Percentiles rank a stretch among this genome's conserved stretches.
phyloP scores from a whole-genome alignment of 2,797 vertebrate genomes.

The Aldrovandia affinis region DNA sequence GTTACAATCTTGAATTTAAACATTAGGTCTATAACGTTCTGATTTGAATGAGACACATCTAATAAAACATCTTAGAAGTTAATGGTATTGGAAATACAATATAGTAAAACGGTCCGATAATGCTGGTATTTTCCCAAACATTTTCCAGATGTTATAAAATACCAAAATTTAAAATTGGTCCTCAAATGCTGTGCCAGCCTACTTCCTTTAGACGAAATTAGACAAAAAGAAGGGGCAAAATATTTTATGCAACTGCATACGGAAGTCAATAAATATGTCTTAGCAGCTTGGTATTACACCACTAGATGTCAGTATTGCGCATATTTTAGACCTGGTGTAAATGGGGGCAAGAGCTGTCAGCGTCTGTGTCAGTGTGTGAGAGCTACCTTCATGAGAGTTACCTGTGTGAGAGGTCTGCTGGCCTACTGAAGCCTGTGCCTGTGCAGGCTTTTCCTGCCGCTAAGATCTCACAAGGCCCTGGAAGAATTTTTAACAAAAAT shows the following conservation, averaged over 20 bases:
- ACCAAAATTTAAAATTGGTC: no score
- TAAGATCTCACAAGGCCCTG: no score
- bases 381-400: no score
- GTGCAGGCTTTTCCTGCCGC: no score
- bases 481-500: no score
- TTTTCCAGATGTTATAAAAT: not conserved
- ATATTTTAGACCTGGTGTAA: not conserved
- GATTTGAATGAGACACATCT: no score
- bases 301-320: slow-evolving; percentile 30
- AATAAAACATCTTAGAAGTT: not conserved
- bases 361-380: not conserved
- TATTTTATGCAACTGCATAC: not conserved
- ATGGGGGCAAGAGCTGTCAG: not conserved
- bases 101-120: not conserved
- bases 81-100: not conserved
- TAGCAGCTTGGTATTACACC: not conserved
- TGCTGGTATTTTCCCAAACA: not conserved
- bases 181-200: no score
- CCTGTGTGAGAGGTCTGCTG: no score
- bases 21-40: not conserved
- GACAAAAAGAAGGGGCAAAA: not conserved
- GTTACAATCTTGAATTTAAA: not conserved
- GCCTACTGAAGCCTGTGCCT: no score
- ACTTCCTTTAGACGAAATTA: not conserved
- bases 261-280: not conserved